These are phyloP conservation scores for Cantharis rustica DNA, from an alignment of 2,888 invertebrate species.

Conservation along the genomic window DNA sequence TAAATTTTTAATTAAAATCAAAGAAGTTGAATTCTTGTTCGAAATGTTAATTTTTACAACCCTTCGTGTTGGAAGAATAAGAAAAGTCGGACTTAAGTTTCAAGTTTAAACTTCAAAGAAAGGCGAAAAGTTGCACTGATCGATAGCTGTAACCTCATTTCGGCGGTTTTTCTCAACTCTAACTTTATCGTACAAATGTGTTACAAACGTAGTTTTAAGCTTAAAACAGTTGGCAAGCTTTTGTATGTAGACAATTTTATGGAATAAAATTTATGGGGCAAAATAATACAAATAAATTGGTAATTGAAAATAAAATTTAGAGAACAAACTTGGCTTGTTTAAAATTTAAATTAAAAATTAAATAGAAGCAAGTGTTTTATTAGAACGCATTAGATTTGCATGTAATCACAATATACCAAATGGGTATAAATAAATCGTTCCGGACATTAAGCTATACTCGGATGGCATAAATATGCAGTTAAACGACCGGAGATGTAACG, in stretches of 20 bases:
- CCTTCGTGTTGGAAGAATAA: background rate
- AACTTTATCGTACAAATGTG: conserved; percentile 23
- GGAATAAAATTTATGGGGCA: background rate
- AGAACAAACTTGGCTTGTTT: background rate
- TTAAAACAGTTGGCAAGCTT: conserved; percentile 18
- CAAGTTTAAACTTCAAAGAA: background rate
- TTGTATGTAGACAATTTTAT: background rate
- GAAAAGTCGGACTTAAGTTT: conserved; percentile 7
- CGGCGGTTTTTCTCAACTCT: conserved; percentile 20
- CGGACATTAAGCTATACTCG: conserved; percentile 25
- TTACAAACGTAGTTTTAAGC: conserved; percentile 24
- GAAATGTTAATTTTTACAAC: background rate
- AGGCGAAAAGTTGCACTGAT: conserved; percentile 15
- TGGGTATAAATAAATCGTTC: conserved; percentile 26
- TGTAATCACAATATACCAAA: conserved; percentile 10
- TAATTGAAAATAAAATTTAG: background rate
- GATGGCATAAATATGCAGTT: conserved; percentile 29
- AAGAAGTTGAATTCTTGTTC: background rate
- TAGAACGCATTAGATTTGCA: conserved; percentile 9
- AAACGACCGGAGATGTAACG: conserved; percentile 27
- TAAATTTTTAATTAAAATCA: background rate
- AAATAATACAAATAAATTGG: background rate
- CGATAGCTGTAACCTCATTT: conserved; percentile 22
- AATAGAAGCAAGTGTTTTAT: background rate
- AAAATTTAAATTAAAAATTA: conserved; percentile 4